phyloP scores from a whole-genome alignment of 1,140 invertebrate species.

The Aphis gossypii region DNA sequence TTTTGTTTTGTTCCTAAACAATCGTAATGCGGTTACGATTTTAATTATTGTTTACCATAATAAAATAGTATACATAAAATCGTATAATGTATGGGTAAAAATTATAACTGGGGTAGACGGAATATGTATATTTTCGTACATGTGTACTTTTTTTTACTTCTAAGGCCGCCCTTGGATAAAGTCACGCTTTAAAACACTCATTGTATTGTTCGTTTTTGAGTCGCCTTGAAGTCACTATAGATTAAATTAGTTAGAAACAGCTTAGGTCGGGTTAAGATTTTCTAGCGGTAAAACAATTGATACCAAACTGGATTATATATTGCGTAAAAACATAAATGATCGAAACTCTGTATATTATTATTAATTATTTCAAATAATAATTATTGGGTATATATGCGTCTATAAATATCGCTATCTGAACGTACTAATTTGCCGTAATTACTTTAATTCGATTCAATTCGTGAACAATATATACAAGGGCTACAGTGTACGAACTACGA shows the following conservation, averaged over 20 bases:
- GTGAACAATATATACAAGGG: neutral
- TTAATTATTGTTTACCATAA: conserved; percentile 29
- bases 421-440: neutral
- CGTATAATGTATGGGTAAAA: neutral
- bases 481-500: neutral
- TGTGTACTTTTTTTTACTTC: conserved; percentile 34
- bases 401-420: neutral
- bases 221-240: neutral
- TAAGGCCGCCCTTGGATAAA: conserved; percentile 46
- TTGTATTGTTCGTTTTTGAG: conserved; percentile 39
- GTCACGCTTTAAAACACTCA: conserved; percentile 38
- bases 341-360: neutral
- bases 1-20: neutral
- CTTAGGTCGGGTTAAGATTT: neutral
- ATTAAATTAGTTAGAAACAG: conserved; percentile 25
- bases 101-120: neutral
- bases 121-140: conserved; percentile 2
- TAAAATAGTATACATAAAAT: neutral
- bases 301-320: neutral
- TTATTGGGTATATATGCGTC: neutral
- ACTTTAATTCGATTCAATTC: conserved; percentile 8
- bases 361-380: conserved; percentile 20
- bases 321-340: conserved; percentile 27
- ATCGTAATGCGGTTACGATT: neutral
- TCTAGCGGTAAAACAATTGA: conserved; percentile 28